Evolutionary conservation across 2,113 vertebrate species (phyloP).

Genomic region (Dasyprocta punctata): DNA sequence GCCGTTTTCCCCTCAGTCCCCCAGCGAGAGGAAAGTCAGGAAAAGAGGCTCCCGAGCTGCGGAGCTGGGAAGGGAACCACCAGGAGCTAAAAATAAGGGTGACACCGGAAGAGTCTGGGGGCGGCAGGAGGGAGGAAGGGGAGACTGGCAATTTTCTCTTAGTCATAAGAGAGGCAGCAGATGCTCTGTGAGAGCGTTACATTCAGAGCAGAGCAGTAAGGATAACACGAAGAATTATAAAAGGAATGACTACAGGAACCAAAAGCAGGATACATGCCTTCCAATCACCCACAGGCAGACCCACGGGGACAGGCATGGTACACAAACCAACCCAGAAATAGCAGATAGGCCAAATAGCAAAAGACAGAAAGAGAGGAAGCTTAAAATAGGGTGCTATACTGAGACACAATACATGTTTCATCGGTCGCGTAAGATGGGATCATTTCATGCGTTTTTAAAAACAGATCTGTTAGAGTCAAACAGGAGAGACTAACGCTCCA

Average conservation of each 20-base stretch:
- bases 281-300: not conserved
- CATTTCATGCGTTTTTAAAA: not conserved
- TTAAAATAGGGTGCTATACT: not conserved
- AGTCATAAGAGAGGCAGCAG: constrained; percentile 73
- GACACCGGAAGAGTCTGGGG: constrained; percentile 59
- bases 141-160: constrained; percentile 76
- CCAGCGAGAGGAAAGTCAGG: not conserved
- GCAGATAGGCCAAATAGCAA: not conserved
- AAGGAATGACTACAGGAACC: constrained; percentile 57
- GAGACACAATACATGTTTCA: not conserved
- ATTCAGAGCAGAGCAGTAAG: constrained; percentile 52
- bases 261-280: constrained; percentile 52
- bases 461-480: not conserved
- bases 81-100: constrained; percentile 61
- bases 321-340: not conserved
- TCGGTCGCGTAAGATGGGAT: not conserved
- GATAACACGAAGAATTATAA: constrained; percentile 44
- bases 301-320: not conserved
- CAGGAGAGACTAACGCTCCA: not conserved
- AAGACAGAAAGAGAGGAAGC: not conserved
- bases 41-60: not conserved
- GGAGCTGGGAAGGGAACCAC: constrained; percentile 60
- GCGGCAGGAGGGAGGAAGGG: constrained; percentile 59
- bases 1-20: not conserved
- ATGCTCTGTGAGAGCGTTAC: constrained; percentile 52